phyloP scores from a whole-genome alignment of 2,797 vertebrate genomes.

The Rhincodon typus region DNA sequence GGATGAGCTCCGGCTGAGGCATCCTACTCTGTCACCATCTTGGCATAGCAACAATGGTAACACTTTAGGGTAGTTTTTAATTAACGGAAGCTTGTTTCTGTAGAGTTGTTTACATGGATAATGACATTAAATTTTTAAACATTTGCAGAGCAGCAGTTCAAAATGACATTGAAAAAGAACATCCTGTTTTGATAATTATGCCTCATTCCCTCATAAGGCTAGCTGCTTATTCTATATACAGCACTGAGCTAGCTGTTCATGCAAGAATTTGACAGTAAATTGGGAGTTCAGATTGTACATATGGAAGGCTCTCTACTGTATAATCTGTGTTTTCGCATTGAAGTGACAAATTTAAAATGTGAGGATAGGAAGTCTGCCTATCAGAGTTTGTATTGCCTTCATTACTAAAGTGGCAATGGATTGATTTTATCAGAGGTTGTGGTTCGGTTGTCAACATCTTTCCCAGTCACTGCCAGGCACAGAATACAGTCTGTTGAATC shows the following conservation, averaged over 20 bases:
- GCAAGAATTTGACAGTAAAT: background rate
- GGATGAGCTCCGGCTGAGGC: no score
- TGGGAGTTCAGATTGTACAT: background rate
- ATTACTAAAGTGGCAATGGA: background rate
- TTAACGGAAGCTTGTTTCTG: background rate
- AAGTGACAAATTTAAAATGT: background rate
- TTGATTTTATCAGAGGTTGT: background rate
- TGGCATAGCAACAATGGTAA: no score
- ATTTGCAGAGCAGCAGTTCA: background rate
- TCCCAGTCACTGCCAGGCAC: background rate
- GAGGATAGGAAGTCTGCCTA: background rate
- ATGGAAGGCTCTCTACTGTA: background rate
- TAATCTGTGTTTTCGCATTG: background rate
- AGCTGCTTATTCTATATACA: background rate
- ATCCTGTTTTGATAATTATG: background rate
- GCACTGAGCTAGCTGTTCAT: background rate
- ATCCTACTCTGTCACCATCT: no score
- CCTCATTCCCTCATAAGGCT: background rate
- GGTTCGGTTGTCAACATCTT: background rate
- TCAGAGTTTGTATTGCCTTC: background rate
- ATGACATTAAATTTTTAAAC: background rate
- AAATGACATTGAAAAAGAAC: background rate
- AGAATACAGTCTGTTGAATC: background rate
- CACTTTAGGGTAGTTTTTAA: background rate
- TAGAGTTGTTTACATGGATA: background rate